Conservation (phyloP, 2,797 vertebrate genomes). For the Rhynchonycteris naso region DNA sequence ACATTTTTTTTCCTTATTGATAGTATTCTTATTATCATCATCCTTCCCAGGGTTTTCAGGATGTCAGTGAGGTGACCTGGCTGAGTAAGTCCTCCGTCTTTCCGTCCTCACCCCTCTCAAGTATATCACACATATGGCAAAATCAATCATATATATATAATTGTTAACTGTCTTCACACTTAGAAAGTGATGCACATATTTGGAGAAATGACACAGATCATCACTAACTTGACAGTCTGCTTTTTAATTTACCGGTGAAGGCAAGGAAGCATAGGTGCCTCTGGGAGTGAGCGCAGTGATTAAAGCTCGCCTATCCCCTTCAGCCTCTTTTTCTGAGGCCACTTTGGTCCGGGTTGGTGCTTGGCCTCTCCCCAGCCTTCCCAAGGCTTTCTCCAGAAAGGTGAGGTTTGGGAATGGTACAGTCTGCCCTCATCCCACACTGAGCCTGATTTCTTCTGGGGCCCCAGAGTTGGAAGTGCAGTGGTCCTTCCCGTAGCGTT, state of each 20-base stretch:
- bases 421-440: background rate
- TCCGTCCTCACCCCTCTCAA: background rate
- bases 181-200: background rate
- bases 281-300: background rate
- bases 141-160: too few species aligned
- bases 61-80: background rate
- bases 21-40: background rate
- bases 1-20: background rate
- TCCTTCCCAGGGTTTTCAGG: background rate
- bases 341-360: background rate
- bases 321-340: background rate
- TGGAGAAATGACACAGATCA: background rate
- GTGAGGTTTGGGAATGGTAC: background rate
- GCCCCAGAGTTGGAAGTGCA: background rate
- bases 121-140: rapidly evolving
- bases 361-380: background rate
- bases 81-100: too few species aligned
- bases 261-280: background rate
- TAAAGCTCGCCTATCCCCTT: background rate
- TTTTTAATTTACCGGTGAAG: background rate
- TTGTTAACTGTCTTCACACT: background rate
- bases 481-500: rapidly evolving
- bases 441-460: background rate
- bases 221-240: background rate
- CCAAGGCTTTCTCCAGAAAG: background rate